phyloP scores from a whole-genome alignment of 2,797 vertebrate species.

The Champsocephalus esox region DNA sequence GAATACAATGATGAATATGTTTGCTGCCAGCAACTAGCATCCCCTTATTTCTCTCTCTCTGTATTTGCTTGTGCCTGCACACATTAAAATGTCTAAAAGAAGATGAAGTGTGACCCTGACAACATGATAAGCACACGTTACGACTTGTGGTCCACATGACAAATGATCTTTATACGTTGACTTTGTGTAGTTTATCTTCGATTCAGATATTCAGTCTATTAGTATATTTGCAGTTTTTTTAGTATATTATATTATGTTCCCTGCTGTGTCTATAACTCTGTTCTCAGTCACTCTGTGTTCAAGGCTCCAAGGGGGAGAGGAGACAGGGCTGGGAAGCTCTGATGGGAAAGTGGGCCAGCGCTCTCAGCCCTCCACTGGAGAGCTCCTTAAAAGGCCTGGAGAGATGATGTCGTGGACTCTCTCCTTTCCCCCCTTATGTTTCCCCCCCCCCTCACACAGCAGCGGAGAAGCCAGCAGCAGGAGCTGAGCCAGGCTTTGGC shows the following conservation, averaged over 20 bases:
- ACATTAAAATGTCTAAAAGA: slow-evolving; percentile 49
- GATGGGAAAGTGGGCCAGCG: slow-evolving; percentile 84
- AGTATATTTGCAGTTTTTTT: slow-evolving; percentile 12
- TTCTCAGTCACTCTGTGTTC: slow-evolving; percentile 62
- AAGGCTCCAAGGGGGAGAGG: slow-evolving; percentile 63
- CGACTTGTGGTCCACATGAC: slow-evolving; percentile 18
- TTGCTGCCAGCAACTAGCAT: slow-evolving; percentile 39
- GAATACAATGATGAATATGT: slow-evolving; percentile 66
- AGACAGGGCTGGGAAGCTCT: slow-evolving; percentile 73
- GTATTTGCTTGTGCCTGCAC: slow-evolving; percentile 29
- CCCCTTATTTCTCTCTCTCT: slow-evolving; percentile 27
- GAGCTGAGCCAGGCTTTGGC: slow-evolving; percentile 58
- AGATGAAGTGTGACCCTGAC: slow-evolving; percentile 56
- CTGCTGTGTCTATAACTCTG: slow-evolving; percentile 33
- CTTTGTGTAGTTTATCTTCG: slow-evolving; percentile 2
- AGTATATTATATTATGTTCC: slow-evolving; percentile 46
- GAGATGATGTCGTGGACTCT: slow-evolving; percentile 83
- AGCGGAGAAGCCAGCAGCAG: slow-evolving; percentile 65
- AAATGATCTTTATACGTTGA: neutral
- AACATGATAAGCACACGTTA: slow-evolving; percentile 32
- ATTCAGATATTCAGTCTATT: neutral
- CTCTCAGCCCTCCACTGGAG: slow-evolving; percentile 81
- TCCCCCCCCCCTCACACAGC: slow-evolving; percentile 54
- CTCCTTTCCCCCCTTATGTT: slow-evolving; percentile 46
- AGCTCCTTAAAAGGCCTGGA: slow-evolving; percentile 88